Base-by-base conservation (phyloP, 1,140 invertebrate species). In the Ostrea denselamellosa region DNA sequence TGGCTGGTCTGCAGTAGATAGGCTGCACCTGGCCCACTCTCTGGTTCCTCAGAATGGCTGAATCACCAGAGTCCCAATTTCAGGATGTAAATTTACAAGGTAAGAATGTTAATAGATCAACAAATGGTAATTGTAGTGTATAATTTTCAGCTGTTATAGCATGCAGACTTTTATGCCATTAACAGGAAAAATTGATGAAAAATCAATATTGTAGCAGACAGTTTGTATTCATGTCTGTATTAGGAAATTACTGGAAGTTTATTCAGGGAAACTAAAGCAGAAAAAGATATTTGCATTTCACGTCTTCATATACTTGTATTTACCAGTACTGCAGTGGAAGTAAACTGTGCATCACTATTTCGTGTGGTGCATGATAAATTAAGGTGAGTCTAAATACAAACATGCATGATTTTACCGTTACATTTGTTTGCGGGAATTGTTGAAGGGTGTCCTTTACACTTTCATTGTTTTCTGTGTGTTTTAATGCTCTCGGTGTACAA, bases 181-280 rank as follows among this genome's bases (percentile, higher is more conserved):
- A 77, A 77, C 7, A 28, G 68, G 68, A 77, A 77, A 28, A 77
- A 28, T 77, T 77, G 68, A 77, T 77, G 28, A 25, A 77, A 77
- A 77, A 77, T 77, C 68, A 77, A 77, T 77, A 77, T 9, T 28
- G 68, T 28, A 77, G 68, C 68, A 77, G 68, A 77, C 68, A 77
- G 25, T 77, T 77, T 77, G 68, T 77, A 25, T 77, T 34, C 28
- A 77, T 19, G 68, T 77, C 68, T 77, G 68, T 14, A 9, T 77
- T 2, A 28, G 68, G 68, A 25, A 77, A 28, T 77, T 4, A 12
- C 68, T 10, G 68, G 28, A 77, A 77, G 68, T 25, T 77, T 77
- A 12, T 77, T 77, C 28, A 28, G 28, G 9, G 28, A 34, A 34
- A 28, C 68, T 77, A 62, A 17, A 19, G 56, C n/a, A 62, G 56